These are phyloP conservation scores for Brachionus koreanus DNA, from an alignment of 1,140 invertebrate genomes.

Conservation along the genomic window DNA sequence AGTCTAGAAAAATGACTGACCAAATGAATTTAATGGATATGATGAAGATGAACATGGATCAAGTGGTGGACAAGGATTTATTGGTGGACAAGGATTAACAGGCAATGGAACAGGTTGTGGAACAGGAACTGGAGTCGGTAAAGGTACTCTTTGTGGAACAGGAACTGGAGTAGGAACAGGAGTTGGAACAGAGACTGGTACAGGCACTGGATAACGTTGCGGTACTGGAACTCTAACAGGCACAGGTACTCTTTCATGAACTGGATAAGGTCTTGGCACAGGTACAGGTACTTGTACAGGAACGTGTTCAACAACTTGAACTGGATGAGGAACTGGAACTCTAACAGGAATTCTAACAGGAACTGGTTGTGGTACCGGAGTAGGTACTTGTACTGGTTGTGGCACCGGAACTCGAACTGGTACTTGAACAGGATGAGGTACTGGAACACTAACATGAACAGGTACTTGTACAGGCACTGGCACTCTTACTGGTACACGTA, in stretches of 20 bases:
- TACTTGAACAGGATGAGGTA: background rate
- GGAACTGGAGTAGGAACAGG: background rate
- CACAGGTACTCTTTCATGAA: slow-evolving; percentile 2
- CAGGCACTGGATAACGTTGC: background rate
- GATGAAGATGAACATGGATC: background rate
- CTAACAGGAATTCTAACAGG: background rate
- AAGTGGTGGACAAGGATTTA: background rate
- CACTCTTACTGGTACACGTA: background rate
- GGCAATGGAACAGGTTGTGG: background rate
- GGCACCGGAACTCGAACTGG: background rate
- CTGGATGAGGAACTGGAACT: slow-evolving; percentile 30
- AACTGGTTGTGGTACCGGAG: background rate
- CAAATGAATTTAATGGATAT: background rate
- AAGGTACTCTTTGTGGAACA: background rate
- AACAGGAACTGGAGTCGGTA: background rate
- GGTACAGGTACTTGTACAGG: background rate
- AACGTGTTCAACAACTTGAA: background rate
- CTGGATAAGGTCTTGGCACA: background rate
- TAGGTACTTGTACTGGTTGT: background rate
- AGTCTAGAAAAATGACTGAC: background rate
- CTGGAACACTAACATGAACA: background rate
- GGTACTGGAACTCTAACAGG: background rate
- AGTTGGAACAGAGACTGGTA: background rate
- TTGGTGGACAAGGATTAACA: background rate
- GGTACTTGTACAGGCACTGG: background rate